Evolutionary conservation across 1,140 invertebrate species (phyloP).

Genomic region (Teleopsis dalmanni): DNA sequence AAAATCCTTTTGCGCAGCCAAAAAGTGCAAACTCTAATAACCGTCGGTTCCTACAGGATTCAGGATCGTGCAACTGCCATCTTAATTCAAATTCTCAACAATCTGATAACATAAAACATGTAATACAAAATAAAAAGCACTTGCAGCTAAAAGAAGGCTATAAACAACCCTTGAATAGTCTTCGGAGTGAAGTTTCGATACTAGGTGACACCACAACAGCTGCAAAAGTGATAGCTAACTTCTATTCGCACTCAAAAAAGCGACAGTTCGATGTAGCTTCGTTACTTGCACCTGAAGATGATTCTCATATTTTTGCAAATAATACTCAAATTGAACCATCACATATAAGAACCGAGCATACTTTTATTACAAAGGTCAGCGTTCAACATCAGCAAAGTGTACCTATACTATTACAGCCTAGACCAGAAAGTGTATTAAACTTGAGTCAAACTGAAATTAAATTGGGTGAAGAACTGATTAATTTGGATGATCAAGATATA

Average conservation of each 20-base stretch:
- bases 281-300: slow-evolving; percentile 70
- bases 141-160: too few relatives aligned
- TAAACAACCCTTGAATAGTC: too few relatives aligned
- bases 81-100: too few relatives aligned
- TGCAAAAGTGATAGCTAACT: slow-evolving; percentile 28
- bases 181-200: too few relatives aligned
- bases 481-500: slow-evolving; percentile 8
- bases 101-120: not conserved
- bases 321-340: too few relatives aligned
- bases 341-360: slow-evolving; percentile 45
- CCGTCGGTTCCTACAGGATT: too few relatives aligned
- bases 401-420: not conserved
- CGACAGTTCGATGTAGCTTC: slow-evolving; percentile 92
- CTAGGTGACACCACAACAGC: not conserved
- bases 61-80: too few relatives aligned
- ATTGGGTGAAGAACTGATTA: not conserved
- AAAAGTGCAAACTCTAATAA: not conserved
- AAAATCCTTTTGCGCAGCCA: not conserved
- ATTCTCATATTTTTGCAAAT: too few relatives aligned
- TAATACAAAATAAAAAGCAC: too few relatives aligned
- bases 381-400: slow-evolving; percentile 28
- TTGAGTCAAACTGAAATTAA: too few relatives aligned
- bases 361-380: slow-evolving; percentile 46
- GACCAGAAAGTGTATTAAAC: too few relatives aligned
- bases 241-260: slow-evolving; percentile 54